phyloP scores from a whole-genome alignment of 2,113 vertebrate genomes.

The Oreochromis tanganicae region DNA sequence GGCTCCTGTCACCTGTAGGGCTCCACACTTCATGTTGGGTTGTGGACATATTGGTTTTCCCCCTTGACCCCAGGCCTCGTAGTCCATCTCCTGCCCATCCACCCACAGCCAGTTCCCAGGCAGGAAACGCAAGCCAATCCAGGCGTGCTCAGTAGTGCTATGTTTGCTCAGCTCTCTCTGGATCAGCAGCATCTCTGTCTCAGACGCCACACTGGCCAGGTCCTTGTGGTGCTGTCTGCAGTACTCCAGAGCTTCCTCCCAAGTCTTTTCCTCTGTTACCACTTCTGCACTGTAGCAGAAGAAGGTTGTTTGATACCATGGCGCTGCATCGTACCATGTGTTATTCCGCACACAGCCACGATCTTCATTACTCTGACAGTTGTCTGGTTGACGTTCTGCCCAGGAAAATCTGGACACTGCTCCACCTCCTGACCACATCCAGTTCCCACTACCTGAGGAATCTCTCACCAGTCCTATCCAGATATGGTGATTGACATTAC shows the following conservation, averaged over 20 bases:
- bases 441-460: rapidly evolving
- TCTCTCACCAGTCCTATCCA: conserved; percentile 19
- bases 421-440: conserved; percentile 31
- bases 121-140: not conserved
- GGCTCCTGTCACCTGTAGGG: not conserved
- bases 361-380: not conserved
- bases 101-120: not conserved
- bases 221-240: not conserved
- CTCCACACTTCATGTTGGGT: not conserved
- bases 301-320: rapidly evolving
- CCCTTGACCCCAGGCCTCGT: rapidly evolving
- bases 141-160: rapidly evolving
- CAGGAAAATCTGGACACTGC: not conserved
- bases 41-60: not conserved
- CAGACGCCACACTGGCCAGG: conserved; percentile 18
- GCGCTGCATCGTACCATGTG: not conserved
- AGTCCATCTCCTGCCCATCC: not conserved
- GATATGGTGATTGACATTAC: rapidly evolving
- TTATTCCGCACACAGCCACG: rapidly evolving
- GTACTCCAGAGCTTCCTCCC: not conserved
- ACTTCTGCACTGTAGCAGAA: conserved; percentile 14
- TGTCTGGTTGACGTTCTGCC: not conserved
- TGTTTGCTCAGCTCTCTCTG: not conserved
- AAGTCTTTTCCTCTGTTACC: not conserved
- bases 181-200: conserved; percentile 15